Evolutionary conservation across 2,113 vertebrate species (phyloP), one percentile per base, ranked within the genome.

Genomic region (Furnarius figulus): DNA sequence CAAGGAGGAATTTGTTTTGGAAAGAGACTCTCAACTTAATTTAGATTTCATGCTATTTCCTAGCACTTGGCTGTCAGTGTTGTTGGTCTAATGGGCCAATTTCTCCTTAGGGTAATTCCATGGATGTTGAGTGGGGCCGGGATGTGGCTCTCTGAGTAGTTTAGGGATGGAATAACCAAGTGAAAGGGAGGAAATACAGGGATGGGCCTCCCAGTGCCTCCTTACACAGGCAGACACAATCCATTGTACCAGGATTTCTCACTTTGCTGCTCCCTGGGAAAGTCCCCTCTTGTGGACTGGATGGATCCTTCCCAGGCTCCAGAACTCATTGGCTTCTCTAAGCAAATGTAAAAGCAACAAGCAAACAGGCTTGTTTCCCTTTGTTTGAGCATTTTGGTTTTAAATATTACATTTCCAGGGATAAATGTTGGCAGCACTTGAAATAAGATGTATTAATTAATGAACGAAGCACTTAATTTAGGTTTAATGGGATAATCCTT

Each of bases 381-480:
- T 67, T 35, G 0, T 84, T 86, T 85, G 66, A 10, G 44, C 50
- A 0, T 89, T 95, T 95, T 83, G 73, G 56, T 87, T 85, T 97
- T 67, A 93, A 97, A 97, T 91, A 78, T 87, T 86, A 6, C 12
- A 3, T 95, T 97, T 93, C 96, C 87, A 95, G 95, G 85, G 96
- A 97, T 95, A 89, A 96, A 97, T 22, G 58, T 84, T 97, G 96
- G 95, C 95, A 97, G 94, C 92, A 61, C 94, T 97, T 97, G 96
- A 97, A 97, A 93, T 95, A 94, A 97, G 95, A 97, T 71, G 84
- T 84, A 90, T 96, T 97, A 97, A 97, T 97, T 97, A 97, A 97
- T 87, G 95, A 97, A 96, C 3, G 85, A 63, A 88, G 87, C 85
- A 94, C 93, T 97, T 97, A 97, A 97, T 96, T 97, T 97, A 6